Evolutionary conservation across 2,113 vertebrate genomes (phyloP).

Genomic region (Irena cyanogastra): DNA sequence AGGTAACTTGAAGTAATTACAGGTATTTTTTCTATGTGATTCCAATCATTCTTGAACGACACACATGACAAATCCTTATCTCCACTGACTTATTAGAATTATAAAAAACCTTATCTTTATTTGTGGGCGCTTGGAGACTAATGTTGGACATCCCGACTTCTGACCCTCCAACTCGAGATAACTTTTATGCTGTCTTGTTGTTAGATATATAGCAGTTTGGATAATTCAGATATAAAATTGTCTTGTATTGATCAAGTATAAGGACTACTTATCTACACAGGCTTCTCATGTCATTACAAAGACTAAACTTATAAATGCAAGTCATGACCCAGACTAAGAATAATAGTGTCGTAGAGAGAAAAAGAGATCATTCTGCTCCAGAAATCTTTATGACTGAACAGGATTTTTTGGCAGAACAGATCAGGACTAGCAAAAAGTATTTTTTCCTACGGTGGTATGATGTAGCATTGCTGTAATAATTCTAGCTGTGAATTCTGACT

Average conservation of each 20-base stretch:
- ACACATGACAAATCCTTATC: not conserved
- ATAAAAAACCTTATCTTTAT: not conserved
- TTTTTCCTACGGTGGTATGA: not conserved
- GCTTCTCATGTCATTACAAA: not conserved
- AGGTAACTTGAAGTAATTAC: not conserved
- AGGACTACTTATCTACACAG: not conserved
- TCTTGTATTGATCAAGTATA: not conserved
- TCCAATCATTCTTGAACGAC: not conserved
- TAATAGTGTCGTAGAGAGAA: not conserved
- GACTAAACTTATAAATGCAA: not conserved
- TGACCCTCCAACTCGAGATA: not conserved
- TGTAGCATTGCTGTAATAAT: not conserved
- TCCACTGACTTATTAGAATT: not conserved
- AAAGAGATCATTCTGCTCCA: not conserved
- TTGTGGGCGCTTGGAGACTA: not conserved
- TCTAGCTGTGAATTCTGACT: not conserved
- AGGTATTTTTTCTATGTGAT: not conserved
- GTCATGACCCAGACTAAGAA: not conserved
- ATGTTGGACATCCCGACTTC: not conserved
- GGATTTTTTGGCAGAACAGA: not conserved
- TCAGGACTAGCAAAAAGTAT: not conserved
- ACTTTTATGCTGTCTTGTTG: fast-evolving
- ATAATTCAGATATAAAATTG: not conserved
- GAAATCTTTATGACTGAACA: not conserved
- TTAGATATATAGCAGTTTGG: not conserved